Evolutionary conservation across 1,140 invertebrate species (phyloP), one percentile per base, ranked within the genome.

Genomic region (Caenorhabditis inopinata): DNA sequence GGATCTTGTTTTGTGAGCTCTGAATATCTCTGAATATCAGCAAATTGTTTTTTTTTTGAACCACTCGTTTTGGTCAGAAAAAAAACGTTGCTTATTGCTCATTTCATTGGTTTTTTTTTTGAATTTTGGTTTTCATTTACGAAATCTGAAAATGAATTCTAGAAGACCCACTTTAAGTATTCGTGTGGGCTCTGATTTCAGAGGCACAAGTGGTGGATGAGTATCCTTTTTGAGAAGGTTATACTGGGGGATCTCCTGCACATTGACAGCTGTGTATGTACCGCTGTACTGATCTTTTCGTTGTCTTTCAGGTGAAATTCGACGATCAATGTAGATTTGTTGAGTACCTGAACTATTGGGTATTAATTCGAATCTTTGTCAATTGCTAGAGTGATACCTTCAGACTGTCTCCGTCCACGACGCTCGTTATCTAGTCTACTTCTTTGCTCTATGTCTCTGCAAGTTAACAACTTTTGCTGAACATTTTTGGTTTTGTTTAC

Each of bases 261-360:
- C 38, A 12, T 68, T 68, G 32, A 68, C 58, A 38, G 35, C 38
- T 1, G 58, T 42, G 9, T 68, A 68, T 12, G 58, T 6, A 16
- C 58, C 58, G 21, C 11, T 38, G 6, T 38, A 14, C 23, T 42
- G 16, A 68, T 68, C 58, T 42, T 68, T 68, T 21, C 32, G 14
- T 21, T 38, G 58, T 68, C 58, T 68, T 38, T 68, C 58, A 1
- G 58, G 58, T 1, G 58, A 68, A 38, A 68, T 68, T 21, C 12
- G 58, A 16, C 58, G 58, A 21, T 68, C 58, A 68, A 68, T 68
- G 58, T 68, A 68, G n/a, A 68, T 68, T 21, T 68, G 58, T 21
- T 18, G 58, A 12, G 58, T 38, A 16, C 58, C 53, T 58, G 0
- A 51, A 51, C n/a, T n/a, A n/a, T n/a, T 42, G 14, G 14, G 14